Percentiles rank a stretch among this genome's conserved stretches.
Evolutionary conservation across 2,888 invertebrate genomes (phyloP).

Genomic region (Meliscaeva auricollis): DNA sequence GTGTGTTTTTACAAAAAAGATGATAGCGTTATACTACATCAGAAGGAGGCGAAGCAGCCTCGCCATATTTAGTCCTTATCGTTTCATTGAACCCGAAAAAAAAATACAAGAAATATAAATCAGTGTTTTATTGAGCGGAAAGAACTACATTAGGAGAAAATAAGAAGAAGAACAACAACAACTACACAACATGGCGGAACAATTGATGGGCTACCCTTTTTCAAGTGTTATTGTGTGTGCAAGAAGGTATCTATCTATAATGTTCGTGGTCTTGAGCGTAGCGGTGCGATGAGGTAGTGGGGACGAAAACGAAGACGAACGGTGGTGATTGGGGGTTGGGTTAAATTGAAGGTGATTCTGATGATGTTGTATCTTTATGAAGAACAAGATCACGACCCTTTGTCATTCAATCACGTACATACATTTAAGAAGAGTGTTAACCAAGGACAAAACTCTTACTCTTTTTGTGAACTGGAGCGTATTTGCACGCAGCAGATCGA

Average conservation of each 20-base stretch:
- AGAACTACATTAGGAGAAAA: conserved; percentile 58
- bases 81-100: conserved; percentile 71
- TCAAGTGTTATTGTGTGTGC: conserved; percentile 42
- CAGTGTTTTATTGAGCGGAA: conserved; percentile 74
- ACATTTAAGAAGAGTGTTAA: conserved; percentile 46
- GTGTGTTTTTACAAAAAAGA: conserved; percentile 8
- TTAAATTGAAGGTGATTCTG: conserved; percentile 14
- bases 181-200: conserved; percentile 33
- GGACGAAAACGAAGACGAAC: not conserved
- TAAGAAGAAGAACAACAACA: conserved; percentile 10
- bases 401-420: conserved; percentile 73
- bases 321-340: not conserved
- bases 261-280: not conserved
- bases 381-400: conserved; percentile 74
- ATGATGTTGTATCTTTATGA: conserved; percentile 54
- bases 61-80: conserved; percentile 30
- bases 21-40: not conserved
- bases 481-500: too few relatives aligned
- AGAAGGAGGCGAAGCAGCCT: conserved; percentile 42
- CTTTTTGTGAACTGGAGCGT: not conserved
- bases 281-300: too few relatives aligned
- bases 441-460: conserved; percentile 61
- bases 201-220: conserved; percentile 61
- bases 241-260: conserved; percentile 3
- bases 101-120: conserved; percentile 61